Percentiles rank a stretch among this genome's conserved stretches.
Evolutionary conservation across 2,113 vertebrate genomes (phyloP).

Genomic region (Butastur rufipennis): DNA sequence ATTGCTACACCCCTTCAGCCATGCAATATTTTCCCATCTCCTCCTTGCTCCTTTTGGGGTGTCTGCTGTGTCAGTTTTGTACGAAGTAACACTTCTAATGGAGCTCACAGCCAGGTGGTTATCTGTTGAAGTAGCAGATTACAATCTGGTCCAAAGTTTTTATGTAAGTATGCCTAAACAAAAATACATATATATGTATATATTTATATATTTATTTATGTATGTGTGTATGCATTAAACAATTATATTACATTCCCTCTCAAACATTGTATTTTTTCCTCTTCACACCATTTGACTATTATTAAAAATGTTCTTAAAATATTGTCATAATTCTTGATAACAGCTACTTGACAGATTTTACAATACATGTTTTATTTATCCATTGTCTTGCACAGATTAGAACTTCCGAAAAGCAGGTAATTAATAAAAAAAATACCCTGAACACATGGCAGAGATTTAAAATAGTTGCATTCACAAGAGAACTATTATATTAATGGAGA

Average conservation of each 20-base stretch:
- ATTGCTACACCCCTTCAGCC: not conserved
- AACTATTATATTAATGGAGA: not conserved
- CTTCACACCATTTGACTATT: not conserved
- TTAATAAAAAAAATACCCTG: not conserved
- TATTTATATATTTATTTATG: not conserved
- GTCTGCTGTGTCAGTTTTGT: not conserved
- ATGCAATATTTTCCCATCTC: not conserved
- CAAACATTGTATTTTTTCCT: not conserved
- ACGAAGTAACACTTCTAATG: not conserved
- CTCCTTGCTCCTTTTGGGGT: not conserved
- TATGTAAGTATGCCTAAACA: not conserved
- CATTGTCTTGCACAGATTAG: not conserved
- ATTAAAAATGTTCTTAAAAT: not conserved
- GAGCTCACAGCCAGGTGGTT: not conserved
- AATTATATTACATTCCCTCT: not conserved
- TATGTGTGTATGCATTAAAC: not conserved
- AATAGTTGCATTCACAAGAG: not conserved
- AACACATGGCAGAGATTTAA: not conserved
- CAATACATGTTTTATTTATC: not conserved
- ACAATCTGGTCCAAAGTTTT: not conserved
- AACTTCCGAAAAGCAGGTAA: not conserved
- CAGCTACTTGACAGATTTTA: not conserved
- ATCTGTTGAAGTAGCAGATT: not conserved
- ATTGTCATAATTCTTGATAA: not conserved
- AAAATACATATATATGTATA: not conserved